A percentile compares a stretch with the other conserved stretches of the same genome.
Conservation (phyloP, 2,113 vertebrate species). For the Genyomyrus donnyi region DNA sequence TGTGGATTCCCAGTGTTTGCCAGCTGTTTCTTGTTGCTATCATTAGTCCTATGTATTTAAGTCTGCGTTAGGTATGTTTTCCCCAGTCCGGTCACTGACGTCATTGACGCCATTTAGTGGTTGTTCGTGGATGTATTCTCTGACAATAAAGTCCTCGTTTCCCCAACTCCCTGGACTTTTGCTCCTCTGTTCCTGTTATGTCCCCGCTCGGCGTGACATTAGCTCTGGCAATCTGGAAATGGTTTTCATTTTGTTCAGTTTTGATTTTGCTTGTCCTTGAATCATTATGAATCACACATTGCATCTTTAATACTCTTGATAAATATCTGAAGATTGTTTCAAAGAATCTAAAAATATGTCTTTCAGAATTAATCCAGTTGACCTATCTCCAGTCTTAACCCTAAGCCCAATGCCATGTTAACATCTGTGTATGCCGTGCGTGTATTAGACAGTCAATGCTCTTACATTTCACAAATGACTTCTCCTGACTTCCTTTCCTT, state of each 20-base stretch:
- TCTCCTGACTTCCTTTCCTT: background rate
- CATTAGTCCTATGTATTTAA: too few relatives aligned
- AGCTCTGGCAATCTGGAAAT: background rate
- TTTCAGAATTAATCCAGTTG: background rate
- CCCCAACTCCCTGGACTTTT: too few relatives aligned
- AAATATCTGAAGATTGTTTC: background rate
- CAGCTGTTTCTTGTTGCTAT: too few relatives aligned
- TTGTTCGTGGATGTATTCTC: too few relatives aligned
- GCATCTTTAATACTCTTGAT: background rate
- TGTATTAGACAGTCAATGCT: background rate
- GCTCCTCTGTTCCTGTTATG: too few relatives aligned
- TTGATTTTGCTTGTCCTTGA: background rate
- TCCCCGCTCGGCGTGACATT: too few relatives aligned
- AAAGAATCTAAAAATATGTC: background rate
- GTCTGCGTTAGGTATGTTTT: too few relatives aligned
- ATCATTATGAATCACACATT: background rate
- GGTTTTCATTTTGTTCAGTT: background rate
- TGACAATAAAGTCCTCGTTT: too few relatives aligned
- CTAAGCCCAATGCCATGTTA: background rate
- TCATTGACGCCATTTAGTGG: too few relatives aligned
- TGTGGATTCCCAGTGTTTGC: too few relatives aligned
- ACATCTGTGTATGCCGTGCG: background rate
- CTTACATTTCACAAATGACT: background rate
- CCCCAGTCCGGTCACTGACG: too few relatives aligned
- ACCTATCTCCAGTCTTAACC: background rate